These are phyloP conservation scores for Drepana falcataria DNA, from an alignment of 2,888 invertebrate genomes.

Conservation along the genomic window DNA sequence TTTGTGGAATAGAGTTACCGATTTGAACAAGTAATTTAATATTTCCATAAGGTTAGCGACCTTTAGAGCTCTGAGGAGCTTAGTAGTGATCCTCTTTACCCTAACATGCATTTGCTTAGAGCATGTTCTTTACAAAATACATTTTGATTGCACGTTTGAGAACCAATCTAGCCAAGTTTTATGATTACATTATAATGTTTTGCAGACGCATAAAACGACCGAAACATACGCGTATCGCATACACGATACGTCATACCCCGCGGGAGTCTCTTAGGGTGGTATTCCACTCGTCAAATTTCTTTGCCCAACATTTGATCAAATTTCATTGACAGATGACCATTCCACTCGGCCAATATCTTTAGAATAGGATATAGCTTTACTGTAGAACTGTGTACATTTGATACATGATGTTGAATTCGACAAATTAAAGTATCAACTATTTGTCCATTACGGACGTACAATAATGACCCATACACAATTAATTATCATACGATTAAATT, in stretches of 20 bases:
- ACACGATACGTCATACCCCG: not conserved
- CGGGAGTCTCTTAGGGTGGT: no score
- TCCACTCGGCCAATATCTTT: no score
- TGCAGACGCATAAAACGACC: not conserved
- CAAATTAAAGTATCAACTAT: no score
- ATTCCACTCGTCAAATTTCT: no score
- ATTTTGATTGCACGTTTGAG: not conserved
- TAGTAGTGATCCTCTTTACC: not conserved
- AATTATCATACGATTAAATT: no score
- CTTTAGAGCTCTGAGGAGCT: not conserved
- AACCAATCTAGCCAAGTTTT: not conserved
- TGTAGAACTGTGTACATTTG: no score
- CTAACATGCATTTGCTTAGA: not conserved
- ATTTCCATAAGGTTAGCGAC: not conserved
- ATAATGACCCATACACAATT: no score
- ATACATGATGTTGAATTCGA: no score
- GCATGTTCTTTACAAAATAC: not conserved
- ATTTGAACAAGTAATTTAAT: not conserved
- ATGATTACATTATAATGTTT: not conserved
- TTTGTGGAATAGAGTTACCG: not conserved
- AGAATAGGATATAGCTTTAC: no score
- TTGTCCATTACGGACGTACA: no score
- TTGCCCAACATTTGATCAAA: no score
- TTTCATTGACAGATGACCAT: no score
- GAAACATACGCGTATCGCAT: not conserved